A percentile compares a stretch with the other conserved stretches of the same genome.
Conservation (phyloP, 2,888 invertebrate genomes). For the Anagyrus pseudococci region DNA sequence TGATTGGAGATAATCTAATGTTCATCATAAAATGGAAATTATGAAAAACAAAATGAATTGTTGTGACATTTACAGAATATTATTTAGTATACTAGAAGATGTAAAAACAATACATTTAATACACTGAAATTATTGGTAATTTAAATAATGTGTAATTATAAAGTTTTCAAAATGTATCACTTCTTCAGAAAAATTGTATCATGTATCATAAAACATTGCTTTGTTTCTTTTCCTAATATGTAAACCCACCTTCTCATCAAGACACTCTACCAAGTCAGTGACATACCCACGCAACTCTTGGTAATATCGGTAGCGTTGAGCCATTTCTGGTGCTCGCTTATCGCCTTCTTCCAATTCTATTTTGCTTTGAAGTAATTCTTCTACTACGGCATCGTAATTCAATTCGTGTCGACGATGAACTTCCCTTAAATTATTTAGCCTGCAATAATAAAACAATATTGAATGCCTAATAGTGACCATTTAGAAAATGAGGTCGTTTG, state of each 20-base stretch:
- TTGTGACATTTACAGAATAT: too few relatives aligned
- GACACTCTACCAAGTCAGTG: constrained; percentile 95
- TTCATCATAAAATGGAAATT: too few relatives aligned
- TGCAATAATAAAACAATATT: constrained; percentile 46
- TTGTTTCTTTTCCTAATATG: constrained; percentile 40
- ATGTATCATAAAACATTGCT: constrained; percentile 22
- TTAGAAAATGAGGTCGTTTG: background rate
- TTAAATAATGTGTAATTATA: too few relatives aligned
- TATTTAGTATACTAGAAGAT: too few relatives aligned
- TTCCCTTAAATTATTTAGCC: constrained; percentile 68
- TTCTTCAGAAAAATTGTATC: too few relatives aligned
- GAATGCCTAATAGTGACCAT: background rate
- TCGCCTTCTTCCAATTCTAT: constrained; percentile 67
- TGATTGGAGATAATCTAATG: too few relatives aligned
- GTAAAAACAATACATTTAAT: too few relatives aligned
- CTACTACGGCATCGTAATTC: constrained; percentile 65
- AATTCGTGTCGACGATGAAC: constrained; percentile 65
- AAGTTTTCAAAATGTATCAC: too few relatives aligned
- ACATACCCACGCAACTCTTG: constrained; percentile 95
- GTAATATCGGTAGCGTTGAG: constrained; percentile 88
- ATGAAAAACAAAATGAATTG: too few relatives aligned
- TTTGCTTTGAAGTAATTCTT: constrained; percentile 54
- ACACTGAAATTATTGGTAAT: too few relatives aligned
- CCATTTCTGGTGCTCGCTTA: constrained; percentile 70
- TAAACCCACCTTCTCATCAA: constrained; percentile 89